Base-by-base conservation (phyloP, 1,140 invertebrate genomes). In the Dreissena polymorpha region DNA sequence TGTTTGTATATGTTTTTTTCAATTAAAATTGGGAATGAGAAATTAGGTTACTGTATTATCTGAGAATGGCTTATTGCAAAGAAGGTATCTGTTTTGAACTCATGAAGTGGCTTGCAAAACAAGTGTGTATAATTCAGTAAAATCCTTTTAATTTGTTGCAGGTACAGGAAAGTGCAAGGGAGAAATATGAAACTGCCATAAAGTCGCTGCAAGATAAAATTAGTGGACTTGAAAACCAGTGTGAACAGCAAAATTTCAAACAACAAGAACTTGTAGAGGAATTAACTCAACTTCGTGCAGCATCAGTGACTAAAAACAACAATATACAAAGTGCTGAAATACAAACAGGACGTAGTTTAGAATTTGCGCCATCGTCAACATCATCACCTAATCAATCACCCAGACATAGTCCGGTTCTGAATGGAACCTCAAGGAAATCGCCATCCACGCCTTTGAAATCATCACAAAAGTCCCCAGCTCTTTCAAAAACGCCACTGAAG, bases 191-290 rank as follows among this genome's bases (percentile, higher is more conserved):
- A 50, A 92, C 93, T 83, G 92, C 92, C 65, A 83, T 83, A 83
- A 83, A 75, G 49, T 74, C 73, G 39, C 78, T 96, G 96, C 65
- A 97, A 93, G 95, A 95, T 64, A 92, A 91, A 85, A 86, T 93
- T 25, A 80, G 87, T n/a, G 91, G 92, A 77, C 85, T 94, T 10
- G 92, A 93, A 71, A 85, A 89, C 49, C 91, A 91, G 85, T 93
- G 92, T 85, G 96, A 97, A 80, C 92, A 97, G 85, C 97, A 98
- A 92, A 97, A 96, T 87, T 96, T 97, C 27, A 95, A 95, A 86
- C 97, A 98, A 92, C 96, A 98, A 91, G 97, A 98, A 92, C 94
- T 98, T 65, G 95, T 97, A 87, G 93, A 97, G 82, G 97, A 98
- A 93, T 94, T 98, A 92, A 96, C 39, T 93, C 93, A 83, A n/a